Evolutionary conservation across 2,113 vertebrate species (phyloP).

Genomic region (Riparia riparia): DNA sequence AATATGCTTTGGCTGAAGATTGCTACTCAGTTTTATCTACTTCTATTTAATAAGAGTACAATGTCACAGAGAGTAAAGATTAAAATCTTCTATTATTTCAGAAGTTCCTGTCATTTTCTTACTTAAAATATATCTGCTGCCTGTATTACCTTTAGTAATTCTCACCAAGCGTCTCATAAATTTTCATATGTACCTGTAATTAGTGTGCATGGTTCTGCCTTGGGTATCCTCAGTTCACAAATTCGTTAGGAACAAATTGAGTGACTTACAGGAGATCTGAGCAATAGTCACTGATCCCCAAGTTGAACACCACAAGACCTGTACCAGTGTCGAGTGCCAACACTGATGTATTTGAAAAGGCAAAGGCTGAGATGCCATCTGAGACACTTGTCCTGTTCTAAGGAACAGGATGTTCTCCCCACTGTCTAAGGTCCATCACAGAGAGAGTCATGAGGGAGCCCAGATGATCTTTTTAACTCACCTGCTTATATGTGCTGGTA

Average conservation of each 20-base stretch:
- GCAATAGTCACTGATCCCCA: conserved; percentile 25
- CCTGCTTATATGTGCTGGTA: not conserved
- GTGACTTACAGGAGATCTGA: conserved; percentile 40
- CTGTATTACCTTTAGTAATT: not conserved
- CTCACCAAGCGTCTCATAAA: not conserved
- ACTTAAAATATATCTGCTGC: not conserved
- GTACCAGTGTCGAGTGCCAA: conserved; percentile 46
- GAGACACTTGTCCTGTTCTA: conserved; percentile 1
- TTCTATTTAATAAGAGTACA: not conserved
- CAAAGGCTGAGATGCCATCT: conserved; percentile 31
- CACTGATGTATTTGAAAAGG: conserved; percentile 58
- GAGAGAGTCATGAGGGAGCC: conserved; percentile 36
- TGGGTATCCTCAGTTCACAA: not conserved
- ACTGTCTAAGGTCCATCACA: conserved; percentile 40
- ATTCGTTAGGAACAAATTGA: conserved; percentile 38
- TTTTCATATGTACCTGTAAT: not conserved
- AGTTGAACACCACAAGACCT: not conserved
- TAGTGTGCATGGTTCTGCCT: not conserved
- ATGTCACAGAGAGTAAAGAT: not conserved
- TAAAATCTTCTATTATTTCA: not conserved
- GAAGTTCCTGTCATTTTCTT: not conserved
- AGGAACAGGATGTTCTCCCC: conserved; percentile 46
- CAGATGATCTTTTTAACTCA: conserved; percentile 46
- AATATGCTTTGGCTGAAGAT: not conserved
- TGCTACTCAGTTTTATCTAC: not conserved